These are phyloP conservation scores for Drosophila algonquin DNA, from an alignment of 2,888 invertebrate genomes.

Conservation along the genomic window DNA sequence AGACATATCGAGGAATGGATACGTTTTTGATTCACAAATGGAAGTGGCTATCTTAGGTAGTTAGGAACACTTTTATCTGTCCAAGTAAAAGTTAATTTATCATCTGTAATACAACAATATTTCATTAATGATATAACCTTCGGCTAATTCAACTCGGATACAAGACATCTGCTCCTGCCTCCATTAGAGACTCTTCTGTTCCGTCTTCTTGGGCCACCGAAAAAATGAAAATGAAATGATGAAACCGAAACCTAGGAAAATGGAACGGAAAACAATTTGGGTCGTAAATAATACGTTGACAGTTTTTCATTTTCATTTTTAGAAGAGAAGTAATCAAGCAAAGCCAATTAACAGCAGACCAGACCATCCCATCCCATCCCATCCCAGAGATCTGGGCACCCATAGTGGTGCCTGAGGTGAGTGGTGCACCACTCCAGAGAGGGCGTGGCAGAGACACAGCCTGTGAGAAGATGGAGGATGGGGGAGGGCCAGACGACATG, in stretches of 20 bases:
- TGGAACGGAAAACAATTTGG: conserved; percentile 60
- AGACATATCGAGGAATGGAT: conserved; percentile 45
- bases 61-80: too few species aligned
- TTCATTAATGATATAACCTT: too few species aligned
- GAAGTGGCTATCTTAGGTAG: too few species aligned
- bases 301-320: conserved; percentile 80
- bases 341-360: conserved; percentile 73
- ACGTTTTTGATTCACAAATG: too few species aligned
- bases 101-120: too few species aligned
- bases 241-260: conserved; percentile 21
- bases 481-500: conserved; percentile 1
- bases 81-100: too few species aligned
- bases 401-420: conserved; percentile 17
- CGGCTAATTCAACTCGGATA: conserved; percentile 4
- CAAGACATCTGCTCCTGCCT: conserved; percentile 26
- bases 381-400: conserved; percentile 8
- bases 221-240: too few species aligned
- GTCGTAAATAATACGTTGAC: conserved; percentile 79
- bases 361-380: too few species aligned
- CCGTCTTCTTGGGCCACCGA: conserved; percentile 5
- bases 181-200: conserved; percentile 31
- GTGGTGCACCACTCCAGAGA: conserved; percentile 52
- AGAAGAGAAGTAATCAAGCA: conserved; percentile 80
- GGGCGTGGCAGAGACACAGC: too few species aligned
- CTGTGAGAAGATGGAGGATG: too few species aligned